Base-by-base conservation (phyloP, 92 coral and sea anemone genomes). In the Porites lobata region DNA sequence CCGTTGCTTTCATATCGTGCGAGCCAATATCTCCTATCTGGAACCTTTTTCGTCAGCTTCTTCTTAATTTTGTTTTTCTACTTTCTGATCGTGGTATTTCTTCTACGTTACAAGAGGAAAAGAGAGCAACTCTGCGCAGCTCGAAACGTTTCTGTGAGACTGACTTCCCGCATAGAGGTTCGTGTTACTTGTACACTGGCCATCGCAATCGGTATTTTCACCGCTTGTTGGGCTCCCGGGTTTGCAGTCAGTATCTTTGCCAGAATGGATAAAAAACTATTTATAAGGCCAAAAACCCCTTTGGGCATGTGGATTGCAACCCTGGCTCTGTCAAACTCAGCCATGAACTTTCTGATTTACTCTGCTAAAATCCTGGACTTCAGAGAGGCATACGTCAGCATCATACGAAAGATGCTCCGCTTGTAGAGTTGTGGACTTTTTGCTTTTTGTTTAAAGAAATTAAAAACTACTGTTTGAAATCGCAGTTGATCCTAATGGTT, bases 171-270 rank as follows among this genome's bases (percentile, higher is more conserved):
- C 22, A 77, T 77, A 21, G 85, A 86, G 56, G 14, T 19, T 13
- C 76, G 90, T 24, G 62, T 77, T 38, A 78, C 90, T 26, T 66
- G 63, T 24, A 86, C 90, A 2, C 78, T 77, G 12, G 89, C 89
- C 50, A 85, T 75, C 6, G 78, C 63, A 9, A 85, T 85, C 67
- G 65, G 54, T 21, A 18, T 76, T 19, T 85, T 85, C 75, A 43
- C 89, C 17, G 61, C 64, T 17, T 84, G 88, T 54, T 84, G 88
- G 88, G 32, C 56, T 11, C 88, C 87, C 19, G 19, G 65, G 59
- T 54, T 54, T 54, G 59, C 14, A 9, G 10, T 54, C 59, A 9
- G 14, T 29, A 29, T 29, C 32, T 29, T 29, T 29, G 32, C 32
- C 32, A 29, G 32, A 29, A 29, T 29, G 32, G 32, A 29, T 29